A percentile compares a stretch with the other conserved stretches of the same genome.
These are phyloP conservation scores for Lutraria rhynchaena DNA, from an alignment of 1,140 invertebrate genomes.

Conservation along the genomic window DNA sequence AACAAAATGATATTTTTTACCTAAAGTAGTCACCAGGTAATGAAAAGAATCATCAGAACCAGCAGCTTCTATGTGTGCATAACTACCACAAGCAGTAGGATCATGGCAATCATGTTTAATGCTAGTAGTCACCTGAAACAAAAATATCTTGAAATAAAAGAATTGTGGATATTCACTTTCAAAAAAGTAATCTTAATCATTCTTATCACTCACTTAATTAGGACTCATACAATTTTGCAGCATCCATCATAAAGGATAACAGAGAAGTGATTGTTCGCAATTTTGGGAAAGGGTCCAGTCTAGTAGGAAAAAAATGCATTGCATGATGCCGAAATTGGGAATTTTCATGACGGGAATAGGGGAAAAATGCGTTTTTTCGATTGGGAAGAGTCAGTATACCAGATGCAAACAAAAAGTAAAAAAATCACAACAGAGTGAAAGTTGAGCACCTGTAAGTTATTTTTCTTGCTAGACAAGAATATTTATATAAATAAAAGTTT, in stretches of 20 bases:
- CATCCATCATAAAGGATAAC: background rate
- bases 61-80: constrained; percentile 18
- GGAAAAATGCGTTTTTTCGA: too few relatives aligned
- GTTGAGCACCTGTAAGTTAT: too few relatives aligned
- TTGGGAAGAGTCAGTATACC: too few relatives aligned
- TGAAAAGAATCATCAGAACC: constrained; percentile 16
- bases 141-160: background rate
- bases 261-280: background rate
- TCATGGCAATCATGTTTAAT: constrained; percentile 6
- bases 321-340: background rate
- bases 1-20: background rate
- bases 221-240: background rate
- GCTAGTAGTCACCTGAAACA: constrained; percentile 18
- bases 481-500: too few relatives aligned
- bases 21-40: constrained; percentile 36
- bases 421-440: too few relatives aligned
- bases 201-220: background rate
- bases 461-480: too few relatives aligned
- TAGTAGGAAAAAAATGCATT: background rate
- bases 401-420: too few relatives aligned
- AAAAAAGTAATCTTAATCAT: background rate
- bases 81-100: constrained; percentile 2
- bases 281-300: too few relatives aligned
- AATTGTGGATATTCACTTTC: background rate
- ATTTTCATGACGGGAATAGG: too few relatives aligned